Conservation (phyloP, 2,797 vertebrate species). For the Gallinago nigripennis region DNA sequence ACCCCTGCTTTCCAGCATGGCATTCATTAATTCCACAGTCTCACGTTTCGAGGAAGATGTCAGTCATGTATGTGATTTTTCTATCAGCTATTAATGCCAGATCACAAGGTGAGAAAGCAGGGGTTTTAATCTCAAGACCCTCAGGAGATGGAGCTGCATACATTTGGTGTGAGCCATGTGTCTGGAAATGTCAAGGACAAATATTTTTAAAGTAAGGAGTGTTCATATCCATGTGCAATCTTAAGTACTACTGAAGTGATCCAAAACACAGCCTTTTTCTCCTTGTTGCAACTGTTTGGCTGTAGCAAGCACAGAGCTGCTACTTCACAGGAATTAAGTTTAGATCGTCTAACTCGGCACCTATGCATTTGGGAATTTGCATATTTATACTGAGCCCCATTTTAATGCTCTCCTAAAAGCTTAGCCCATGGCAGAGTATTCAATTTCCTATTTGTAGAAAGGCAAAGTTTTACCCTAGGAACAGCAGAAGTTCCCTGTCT, state of each 20-base stretch:
- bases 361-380: neutral
- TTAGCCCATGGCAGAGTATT: neutral
- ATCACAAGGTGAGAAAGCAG: conserved; percentile 71
- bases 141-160: conserved; percentile 70
- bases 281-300: neutral
- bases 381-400: neutral
- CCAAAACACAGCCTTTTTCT: conserved; percentile 10
- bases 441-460: neutral
- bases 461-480: neutral
- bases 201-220: conserved; percentile 51
- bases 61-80: conserved; percentile 61
- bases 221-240: conserved; percentile 13
- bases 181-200: conserved; percentile 72
- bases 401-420: neutral
- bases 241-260: conserved; percentile 8
- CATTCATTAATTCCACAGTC: conserved; percentile 56
- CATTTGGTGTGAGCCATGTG: conserved; percentile 65
- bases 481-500: neutral
- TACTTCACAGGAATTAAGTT: neutral
- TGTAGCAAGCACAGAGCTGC: neutral
- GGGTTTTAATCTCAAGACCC: conserved; percentile 72
- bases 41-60: conserved; percentile 64
- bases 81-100: conserved; percentile 70
- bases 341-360: neutral
- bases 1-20: conserved; percentile 52